phyloP scores from a whole-genome alignment of 2,113 vertebrate genomes.

The Psittacula cyanocephala region DNA sequence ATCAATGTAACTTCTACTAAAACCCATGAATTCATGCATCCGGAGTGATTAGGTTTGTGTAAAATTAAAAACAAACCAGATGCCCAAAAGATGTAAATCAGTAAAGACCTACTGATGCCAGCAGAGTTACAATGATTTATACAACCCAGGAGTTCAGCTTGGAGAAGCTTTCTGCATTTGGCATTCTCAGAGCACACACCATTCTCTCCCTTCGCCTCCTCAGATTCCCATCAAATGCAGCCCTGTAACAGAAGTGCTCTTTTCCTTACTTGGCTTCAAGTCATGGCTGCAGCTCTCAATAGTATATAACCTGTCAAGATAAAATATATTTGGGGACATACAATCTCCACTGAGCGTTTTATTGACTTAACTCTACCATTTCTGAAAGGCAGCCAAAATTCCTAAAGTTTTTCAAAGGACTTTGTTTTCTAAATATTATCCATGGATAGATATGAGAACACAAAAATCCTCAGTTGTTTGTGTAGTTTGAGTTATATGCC shows the following conservation, averaged over 20 bases:
- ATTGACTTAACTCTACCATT: conserved; percentile 68
- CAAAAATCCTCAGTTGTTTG: conserved; percentile 52
- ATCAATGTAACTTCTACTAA: background rate
- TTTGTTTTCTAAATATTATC: conserved; percentile 73
- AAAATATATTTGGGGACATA: conserved; percentile 70
- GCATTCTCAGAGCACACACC: background rate
- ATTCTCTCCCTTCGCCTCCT: background rate
- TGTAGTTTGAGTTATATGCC: conserved; percentile 54
- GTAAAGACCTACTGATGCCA: background rate
- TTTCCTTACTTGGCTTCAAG: conserved; percentile 53
- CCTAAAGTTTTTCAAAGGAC: conserved; percentile 58
- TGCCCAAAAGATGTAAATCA: background rate
- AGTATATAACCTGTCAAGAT: conserved; percentile 50
- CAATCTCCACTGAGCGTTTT: conserved; percentile 69
- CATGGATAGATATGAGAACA: background rate
- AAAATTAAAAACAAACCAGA: conserved; percentile 11
- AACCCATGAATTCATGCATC: background rate
- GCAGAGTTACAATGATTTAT: background rate
- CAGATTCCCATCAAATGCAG: conserved; percentile 33
- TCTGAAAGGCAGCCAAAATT: conserved; percentile 73
- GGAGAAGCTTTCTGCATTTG: background rate
- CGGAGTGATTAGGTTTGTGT: background rate
- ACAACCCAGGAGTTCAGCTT: background rate
- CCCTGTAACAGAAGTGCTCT: background rate
- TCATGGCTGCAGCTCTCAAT: conserved; percentile 12